These are phyloP conservation scores for Yasuhikotakia modesta DNA, from an alignment of 2,797 vertebrate species.

Conservation along the genomic window DNA sequence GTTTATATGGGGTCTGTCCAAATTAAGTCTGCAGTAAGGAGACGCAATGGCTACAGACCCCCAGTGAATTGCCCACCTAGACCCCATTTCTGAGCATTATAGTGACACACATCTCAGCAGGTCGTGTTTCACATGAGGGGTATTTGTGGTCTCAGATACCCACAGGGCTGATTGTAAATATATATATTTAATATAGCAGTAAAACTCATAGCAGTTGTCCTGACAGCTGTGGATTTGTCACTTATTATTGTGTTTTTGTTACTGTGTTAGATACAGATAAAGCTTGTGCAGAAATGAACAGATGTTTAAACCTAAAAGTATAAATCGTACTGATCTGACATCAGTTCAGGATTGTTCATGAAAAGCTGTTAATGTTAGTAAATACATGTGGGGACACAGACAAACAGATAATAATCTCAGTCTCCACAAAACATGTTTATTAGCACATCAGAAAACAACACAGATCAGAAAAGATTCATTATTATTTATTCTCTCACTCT, in stretches of 20 bases:
- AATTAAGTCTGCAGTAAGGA: background rate
- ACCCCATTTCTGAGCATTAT: background rate
- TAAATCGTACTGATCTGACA: too few species aligned
- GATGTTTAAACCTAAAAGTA: too few species aligned
- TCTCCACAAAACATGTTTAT: conserved; percentile 15
- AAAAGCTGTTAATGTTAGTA: background rate
- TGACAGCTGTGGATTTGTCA: too few species aligned
- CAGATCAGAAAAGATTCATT: conserved; percentile 31
- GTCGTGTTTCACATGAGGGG: too few species aligned
- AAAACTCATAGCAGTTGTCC: too few species aligned
- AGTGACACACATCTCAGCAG: background rate
- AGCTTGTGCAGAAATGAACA: too few species aligned
- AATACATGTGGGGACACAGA: background rate
- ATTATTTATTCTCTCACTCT: background rate
- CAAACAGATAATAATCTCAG: conserved; percentile 17
- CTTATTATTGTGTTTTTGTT: too few species aligned
- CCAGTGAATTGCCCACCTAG: background rate
- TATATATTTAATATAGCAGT: background rate
- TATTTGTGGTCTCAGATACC: too few species aligned
- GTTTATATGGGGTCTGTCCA: conserved; percentile 24
- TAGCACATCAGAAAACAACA: background rate
- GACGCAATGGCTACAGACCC: background rate
- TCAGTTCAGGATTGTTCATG: background rate
- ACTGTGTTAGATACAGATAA: too few species aligned
- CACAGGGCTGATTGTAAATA: background rate